These are phyloP conservation scores for Plestiodon gilberti DNA, from an alignment of 2,113 vertebrate genomes.

Conservation along the genomic window DNA sequence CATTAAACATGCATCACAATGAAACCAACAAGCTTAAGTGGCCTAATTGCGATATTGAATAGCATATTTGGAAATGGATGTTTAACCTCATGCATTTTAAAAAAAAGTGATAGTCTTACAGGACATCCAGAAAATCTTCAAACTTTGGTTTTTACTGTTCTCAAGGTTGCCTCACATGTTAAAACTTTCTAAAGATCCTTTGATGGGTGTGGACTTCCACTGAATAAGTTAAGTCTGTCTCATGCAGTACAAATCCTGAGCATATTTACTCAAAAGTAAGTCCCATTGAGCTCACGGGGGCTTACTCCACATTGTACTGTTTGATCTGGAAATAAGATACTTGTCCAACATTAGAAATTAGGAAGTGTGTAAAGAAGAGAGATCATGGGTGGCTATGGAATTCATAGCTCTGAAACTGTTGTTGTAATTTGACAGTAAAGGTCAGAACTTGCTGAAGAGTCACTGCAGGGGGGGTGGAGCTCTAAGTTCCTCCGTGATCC, in stretches of 20 bases:
- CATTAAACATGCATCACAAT: neutral
- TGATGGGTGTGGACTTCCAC: neutral
- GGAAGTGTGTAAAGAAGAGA: neutral
- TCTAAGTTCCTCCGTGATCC: too few relatives aligned
- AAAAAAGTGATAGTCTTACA: neutral
- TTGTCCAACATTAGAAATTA: neutral
- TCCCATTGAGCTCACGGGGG: too few relatives aligned
- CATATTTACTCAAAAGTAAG: too few relatives aligned
- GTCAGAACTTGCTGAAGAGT: too few relatives aligned
- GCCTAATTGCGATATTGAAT: neutral
- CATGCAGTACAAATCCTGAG: too few relatives aligned
- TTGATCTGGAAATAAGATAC: neutral
- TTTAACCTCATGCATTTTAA: neutral
- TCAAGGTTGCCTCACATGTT: neutral
- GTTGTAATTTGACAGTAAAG: neutral
- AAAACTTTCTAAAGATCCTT: neutral
- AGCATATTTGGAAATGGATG: neutral
- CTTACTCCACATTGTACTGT: neutral
- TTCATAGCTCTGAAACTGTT: neutral
- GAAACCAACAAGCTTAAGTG: neutral
- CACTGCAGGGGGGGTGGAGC: too few relatives aligned
- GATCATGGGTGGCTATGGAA: neutral
- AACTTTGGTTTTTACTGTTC: neutral
- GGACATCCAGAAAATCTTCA: neutral
- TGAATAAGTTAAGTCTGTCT: too few relatives aligned